phyloP scores from a whole-genome alignment of 2,797 vertebrate species.

The Hirundo rustica region DNA sequence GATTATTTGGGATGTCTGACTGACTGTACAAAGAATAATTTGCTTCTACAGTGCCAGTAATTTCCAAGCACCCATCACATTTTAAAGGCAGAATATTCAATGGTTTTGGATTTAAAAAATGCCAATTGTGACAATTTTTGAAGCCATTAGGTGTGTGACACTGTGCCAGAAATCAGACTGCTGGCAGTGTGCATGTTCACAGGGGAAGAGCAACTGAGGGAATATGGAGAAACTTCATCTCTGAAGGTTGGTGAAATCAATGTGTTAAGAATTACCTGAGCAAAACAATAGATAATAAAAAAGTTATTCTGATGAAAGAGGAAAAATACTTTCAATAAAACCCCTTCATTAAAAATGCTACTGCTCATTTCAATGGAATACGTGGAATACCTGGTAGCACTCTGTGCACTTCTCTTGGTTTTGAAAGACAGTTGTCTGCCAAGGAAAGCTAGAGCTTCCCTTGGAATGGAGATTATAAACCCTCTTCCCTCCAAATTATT shows the following conservation, averaged over 20 bases:
- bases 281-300: neutral
- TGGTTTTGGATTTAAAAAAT: neutral
- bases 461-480: too few species aligned
- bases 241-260: neutral
- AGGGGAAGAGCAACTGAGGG: neutral
- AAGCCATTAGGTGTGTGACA: neutral
- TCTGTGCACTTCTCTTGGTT: too few species aligned
- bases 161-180: neutral
- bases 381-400: neutral
- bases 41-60: neutral
- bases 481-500: too few species aligned
- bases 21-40: neutral
- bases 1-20: neutral
- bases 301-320: neutral
- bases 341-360: neutral
- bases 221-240: neutral
- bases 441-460: too few species aligned
- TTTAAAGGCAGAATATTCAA: neutral
- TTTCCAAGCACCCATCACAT: neutral
- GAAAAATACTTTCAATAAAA: neutral
- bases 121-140: neutral
- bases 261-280: neutral
- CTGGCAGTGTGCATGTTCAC: neutral
- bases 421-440: too few species aligned
- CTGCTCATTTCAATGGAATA: neutral